Conservation (phyloP, 2,888 invertebrate species). For the Ptilodon capucinus region DNA sequence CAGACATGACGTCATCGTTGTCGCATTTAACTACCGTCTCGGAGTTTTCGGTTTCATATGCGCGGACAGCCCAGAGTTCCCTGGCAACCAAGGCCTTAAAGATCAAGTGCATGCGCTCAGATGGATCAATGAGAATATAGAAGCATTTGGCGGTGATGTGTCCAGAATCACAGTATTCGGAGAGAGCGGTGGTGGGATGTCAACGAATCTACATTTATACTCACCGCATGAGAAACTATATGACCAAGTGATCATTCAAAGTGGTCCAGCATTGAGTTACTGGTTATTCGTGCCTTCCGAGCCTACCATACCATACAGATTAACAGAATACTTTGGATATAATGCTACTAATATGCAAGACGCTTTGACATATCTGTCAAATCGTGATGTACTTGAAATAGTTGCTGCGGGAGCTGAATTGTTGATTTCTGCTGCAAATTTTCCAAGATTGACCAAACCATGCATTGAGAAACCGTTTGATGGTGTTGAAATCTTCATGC, state of each 20-base stretch:
- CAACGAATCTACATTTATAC: constrained; percentile 31
- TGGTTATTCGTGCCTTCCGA: constrained; percentile 1
- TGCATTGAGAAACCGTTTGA: constrained; percentile 7
- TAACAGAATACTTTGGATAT: constrained; percentile 4
- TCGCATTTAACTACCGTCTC: constrained; percentile 17
- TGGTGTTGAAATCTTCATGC: constrained; percentile 2
- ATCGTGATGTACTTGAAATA: background rate
- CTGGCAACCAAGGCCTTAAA: constrained; percentile 49
- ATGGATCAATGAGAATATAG: constrained; percentile 49
- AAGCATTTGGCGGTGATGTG: constrained; percentile 43
- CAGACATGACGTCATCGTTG: constrained; percentile 14
- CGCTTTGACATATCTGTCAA: constrained; percentile 3
- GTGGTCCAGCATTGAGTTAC: constrained; percentile 1
- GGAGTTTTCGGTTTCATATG: constrained; percentile 42
- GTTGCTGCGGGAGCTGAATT: background rate
- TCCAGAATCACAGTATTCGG: constrained; percentile 38
- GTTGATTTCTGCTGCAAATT: too few relatives aligned
- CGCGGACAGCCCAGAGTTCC: constrained; percentile 29
- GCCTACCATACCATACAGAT: constrained; percentile 4
- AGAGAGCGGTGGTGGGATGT: constrained; percentile 32
- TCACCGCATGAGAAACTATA: constrained; percentile 26
- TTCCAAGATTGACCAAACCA: too few relatives aligned
- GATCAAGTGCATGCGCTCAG: constrained; percentile 40
- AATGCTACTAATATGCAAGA: constrained; percentile 3
- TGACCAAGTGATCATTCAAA: constrained; percentile 22